Conservation (phyloP, 2,113 vertebrate species). For the Rallus limicola region DNA sequence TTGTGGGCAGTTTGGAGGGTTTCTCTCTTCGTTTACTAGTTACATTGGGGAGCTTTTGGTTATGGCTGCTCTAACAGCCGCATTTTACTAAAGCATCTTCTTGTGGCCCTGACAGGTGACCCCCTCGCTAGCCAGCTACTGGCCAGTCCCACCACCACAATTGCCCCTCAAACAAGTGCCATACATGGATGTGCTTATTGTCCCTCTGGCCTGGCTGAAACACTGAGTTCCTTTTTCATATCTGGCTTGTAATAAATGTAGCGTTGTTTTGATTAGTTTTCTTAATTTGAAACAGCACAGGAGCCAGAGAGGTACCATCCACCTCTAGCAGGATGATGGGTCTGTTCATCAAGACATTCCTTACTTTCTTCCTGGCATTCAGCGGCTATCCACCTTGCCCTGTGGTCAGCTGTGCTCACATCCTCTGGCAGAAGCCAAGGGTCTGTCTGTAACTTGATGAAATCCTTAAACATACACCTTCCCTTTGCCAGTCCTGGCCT, state of each 20-base stretch:
- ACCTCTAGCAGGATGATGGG: background rate
- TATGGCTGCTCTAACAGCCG: slow-evolving; percentile 26
- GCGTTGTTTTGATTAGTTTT: no score
- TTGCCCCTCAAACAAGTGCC: slow-evolving; percentile 33
- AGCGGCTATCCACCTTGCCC: background rate
- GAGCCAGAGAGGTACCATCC: background rate
- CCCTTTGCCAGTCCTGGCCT: background rate
- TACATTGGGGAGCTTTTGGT: background rate
- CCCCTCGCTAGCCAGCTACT: slow-evolving; percentile 30
- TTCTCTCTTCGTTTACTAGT: slow-evolving; percentile 10
- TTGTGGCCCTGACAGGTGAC: slow-evolving; percentile 68
- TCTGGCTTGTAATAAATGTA: background rate
- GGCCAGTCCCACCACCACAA: slow-evolving; percentile 43
- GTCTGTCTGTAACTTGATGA: background rate
- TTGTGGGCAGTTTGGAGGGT: slow-evolving; percentile 25
- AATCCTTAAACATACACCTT: background rate
- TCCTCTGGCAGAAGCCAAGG: background rate
- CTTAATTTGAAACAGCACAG: no score
- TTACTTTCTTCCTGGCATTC: background rate
- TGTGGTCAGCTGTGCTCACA: background rate
- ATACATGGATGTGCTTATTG: slow-evolving; percentile 11
- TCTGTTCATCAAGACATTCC: background rate
- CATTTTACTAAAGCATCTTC: slow-evolving; percentile 67
- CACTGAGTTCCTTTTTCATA: slow-evolving; percentile 36
- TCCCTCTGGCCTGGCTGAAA: slow-evolving; percentile 28